phyloP scores from a whole-genome alignment of 2,113 vertebrate species.

The Telmatochromis sp. region DNA sequence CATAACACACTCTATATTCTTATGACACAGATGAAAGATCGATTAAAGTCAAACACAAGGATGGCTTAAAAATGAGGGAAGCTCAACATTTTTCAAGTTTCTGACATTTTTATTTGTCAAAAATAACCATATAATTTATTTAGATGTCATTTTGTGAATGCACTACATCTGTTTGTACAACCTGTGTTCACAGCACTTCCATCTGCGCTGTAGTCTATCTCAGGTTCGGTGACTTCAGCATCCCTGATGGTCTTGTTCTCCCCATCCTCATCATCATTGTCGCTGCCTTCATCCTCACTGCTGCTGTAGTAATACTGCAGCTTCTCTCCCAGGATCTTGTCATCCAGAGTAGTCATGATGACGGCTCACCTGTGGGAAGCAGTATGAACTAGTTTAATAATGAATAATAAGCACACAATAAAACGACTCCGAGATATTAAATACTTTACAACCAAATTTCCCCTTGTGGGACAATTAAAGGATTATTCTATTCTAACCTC shows the following conservation, averaged over 20 bases:
- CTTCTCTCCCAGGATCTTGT: conserved; percentile 93
- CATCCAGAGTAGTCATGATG: conserved; percentile 88
- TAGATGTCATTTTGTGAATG: background rate
- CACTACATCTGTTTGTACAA: conserved; percentile 8
- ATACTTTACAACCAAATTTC: background rate
- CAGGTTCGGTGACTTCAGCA: conserved; percentile 43
- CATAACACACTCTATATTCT: background rate
- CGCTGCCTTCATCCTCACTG: conserved; percentile 93
- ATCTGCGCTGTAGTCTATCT: conserved; percentile 78
- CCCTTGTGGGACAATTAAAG: too few relatives aligned
- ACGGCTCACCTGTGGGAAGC: background rate
- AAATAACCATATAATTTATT: background rate
- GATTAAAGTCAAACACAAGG: background rate
- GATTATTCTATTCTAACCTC: background rate
- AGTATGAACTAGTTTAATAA: background rate
- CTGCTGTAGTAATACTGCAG: conserved; percentile 97
- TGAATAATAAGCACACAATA: background rate
- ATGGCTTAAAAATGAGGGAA: background rate
- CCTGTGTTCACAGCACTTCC: conserved; percentile 91
- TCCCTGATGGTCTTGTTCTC: conserved; percentile 66
- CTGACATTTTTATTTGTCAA: background rate
- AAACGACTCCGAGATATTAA: background rate
- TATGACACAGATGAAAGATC: background rate
- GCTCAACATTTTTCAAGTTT: background rate
- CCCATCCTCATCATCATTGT: conserved; percentile 79